These are phyloP conservation scores for Sceliomorpha sp. DNA, from an alignment of 2,888 invertebrate genomes.

Conservation along the genomic window DNA sequence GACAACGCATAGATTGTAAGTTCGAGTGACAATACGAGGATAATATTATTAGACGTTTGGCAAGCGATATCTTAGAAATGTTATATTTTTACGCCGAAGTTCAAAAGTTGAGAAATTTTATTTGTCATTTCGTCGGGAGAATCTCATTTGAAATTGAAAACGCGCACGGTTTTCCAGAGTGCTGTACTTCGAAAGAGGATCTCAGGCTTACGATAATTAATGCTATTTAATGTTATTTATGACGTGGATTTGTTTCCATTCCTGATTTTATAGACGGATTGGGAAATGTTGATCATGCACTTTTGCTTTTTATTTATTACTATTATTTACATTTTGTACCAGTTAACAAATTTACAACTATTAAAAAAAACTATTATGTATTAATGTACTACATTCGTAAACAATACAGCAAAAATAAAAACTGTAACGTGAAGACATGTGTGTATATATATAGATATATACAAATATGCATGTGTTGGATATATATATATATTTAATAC, in stretches of 20 bases:
- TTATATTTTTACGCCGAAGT: conserved; percentile 36
- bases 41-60: conserved; percentile 21
- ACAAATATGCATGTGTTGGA: too few relatives aligned
- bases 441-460: too few relatives aligned
- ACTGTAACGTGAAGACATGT: too few relatives aligned
- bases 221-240: conserved; percentile 58
- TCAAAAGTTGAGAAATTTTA: conserved; percentile 43
- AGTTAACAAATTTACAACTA: too few relatives aligned
- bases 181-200: conserved; percentile 16
- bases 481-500: too few relatives aligned
- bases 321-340: too few relatives aligned
- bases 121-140: conserved; percentile 4
- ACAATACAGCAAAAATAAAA: too few relatives aligned
- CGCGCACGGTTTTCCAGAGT: background rate
- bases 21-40: conserved; percentile 47
- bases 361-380: too few relatives aligned
- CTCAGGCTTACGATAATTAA: conserved; percentile 32
- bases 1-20: conserved; percentile 36
- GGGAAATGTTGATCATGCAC: conserved; percentile 1
- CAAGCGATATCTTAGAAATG: conserved; percentile 36
- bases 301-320: conserved; percentile 42
- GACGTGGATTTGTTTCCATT: conserved; percentile 31
- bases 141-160: background rate
- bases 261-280: conserved; percentile 12
- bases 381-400: too few relatives aligned